Percentiles rank a stretch among this genome's conserved stretches.
Conservation (phyloP, 2,797 vertebrate species). For the Danionella dracula region DNA sequence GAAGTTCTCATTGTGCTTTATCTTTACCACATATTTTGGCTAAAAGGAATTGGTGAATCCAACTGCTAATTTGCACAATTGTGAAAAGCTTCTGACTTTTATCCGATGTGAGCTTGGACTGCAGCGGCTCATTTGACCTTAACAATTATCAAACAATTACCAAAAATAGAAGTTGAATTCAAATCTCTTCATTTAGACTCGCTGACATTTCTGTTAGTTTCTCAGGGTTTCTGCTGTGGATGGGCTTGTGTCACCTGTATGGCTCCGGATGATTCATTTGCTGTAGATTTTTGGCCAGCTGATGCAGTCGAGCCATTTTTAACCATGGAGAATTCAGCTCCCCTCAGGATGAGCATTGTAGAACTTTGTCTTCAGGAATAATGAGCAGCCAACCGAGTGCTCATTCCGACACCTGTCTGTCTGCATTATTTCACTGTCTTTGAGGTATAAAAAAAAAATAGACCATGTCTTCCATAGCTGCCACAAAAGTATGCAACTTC, state of each 20-base stretch:
- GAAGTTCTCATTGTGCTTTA: no score
- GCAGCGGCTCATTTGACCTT: no score
- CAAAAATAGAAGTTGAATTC: no score
- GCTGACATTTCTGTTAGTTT: background rate
- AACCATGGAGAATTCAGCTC: conserved; percentile 4
- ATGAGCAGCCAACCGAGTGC: conserved; percentile 25
- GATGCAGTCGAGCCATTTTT: conserved; percentile 16
- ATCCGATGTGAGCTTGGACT: no score
- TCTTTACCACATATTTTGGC: no score
- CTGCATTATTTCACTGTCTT: conserved; percentile 10
- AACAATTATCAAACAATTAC: no score
- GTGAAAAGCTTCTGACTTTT: no score
- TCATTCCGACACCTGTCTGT: conserved; percentile 40
- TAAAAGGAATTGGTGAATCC: no score
- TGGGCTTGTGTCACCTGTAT: background rate
- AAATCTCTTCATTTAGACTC: no score
- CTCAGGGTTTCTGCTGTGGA: background rate
- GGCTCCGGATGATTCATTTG: conserved; percentile 1
- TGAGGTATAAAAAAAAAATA: conserved; percentile 27
- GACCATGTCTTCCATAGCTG: background rate
- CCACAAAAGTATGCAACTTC: background rate
- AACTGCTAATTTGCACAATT: no score
- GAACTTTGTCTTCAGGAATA: conserved; percentile 26
- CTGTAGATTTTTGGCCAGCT: background rate
- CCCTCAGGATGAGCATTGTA: conserved; percentile 16